phyloP scores from a whole-genome alignment of 2,888 invertebrate species.

The Pristionchus japonicus region DNA sequence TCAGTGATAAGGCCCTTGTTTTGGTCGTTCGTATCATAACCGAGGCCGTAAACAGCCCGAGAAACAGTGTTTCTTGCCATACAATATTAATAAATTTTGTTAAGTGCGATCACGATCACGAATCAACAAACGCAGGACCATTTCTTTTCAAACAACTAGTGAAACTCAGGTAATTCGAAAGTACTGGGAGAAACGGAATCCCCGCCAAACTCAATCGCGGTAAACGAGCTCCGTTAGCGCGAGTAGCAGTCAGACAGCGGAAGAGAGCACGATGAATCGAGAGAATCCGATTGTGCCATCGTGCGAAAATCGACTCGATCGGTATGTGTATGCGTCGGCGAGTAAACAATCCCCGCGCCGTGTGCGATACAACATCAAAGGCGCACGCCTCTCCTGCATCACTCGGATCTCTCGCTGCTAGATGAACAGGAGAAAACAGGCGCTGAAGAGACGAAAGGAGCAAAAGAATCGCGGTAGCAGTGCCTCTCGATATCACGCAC shows the following conservation, averaged over 20 bases:
- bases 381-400: neutral
- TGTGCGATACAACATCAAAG: neutral
- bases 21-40: neutral
- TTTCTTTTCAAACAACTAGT: no score
- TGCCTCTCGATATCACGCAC: no score
- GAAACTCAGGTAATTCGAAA: no score
- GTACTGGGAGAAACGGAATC: no score
- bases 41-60: neutral
- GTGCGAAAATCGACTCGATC: neutral
- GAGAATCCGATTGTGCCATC: neutral
- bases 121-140: no score
- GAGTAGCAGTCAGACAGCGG: no score
- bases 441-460: neutral
- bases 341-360: neutral
- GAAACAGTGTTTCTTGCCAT: neutral
- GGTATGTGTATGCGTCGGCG: neutral
- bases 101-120: no score
- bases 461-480: no score
- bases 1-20: constrained; percentile 25
- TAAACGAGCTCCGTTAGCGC: no score
- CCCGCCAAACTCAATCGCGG: no score
- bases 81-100: no score
- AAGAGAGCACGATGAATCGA: no score
- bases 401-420: neutral
- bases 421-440: neutral